Evolutionary conservation across 2,888 invertebrate genomes (phyloP), one percentile per base, ranked within the genome.

Genomic region (Ptilodon capucinus): DNA sequence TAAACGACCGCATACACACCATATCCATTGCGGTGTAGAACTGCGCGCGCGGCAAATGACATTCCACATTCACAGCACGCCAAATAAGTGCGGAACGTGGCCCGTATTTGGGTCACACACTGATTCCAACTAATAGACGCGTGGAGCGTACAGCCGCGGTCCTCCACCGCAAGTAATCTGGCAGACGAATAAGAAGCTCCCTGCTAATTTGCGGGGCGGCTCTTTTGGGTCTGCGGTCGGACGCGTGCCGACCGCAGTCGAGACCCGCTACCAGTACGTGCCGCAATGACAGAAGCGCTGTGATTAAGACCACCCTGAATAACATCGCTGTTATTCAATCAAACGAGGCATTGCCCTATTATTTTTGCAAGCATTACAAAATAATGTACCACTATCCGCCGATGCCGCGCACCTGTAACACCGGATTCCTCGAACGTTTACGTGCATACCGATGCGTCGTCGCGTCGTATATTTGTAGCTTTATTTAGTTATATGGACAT

Each of bases 101-200:
- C 54, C 44, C 64, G 67, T 80, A 89, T 88, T 85, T 83, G 71
- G 88, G 89, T 86, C 86, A 86, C 81, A 86, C 81, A 79, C 80
- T 75, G 79, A 71, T 81, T 81, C 76, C 78, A 60, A 57, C 81
- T 86, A 85, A 88, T 85, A 76, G 77, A 81, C 56, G 69, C 79
- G 75, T 63, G 55, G 71, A 73, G 74, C 75, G 73, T 77, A 72
- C 73, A 80, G 69, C 69, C 69, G 74, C 59, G 50, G 63, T 72
- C 71, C 77, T 80, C 79, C 74, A 87, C 89, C 86, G 77, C 86
- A 88, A 84, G 84, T 76, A 81, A 86, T 87, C 79, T 76, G 69
- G 71, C 72, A 68, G 71, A 71, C 66, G 67, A 76, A 71, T 79
- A 79, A 76, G 76, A 80, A 76, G 77, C 75, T 79, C 65, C 73